These are phyloP conservation scores for Anomalospiza imberbis DNA, from an alignment of 2,797 vertebrate genomes.

Conservation along the genomic window DNA sequence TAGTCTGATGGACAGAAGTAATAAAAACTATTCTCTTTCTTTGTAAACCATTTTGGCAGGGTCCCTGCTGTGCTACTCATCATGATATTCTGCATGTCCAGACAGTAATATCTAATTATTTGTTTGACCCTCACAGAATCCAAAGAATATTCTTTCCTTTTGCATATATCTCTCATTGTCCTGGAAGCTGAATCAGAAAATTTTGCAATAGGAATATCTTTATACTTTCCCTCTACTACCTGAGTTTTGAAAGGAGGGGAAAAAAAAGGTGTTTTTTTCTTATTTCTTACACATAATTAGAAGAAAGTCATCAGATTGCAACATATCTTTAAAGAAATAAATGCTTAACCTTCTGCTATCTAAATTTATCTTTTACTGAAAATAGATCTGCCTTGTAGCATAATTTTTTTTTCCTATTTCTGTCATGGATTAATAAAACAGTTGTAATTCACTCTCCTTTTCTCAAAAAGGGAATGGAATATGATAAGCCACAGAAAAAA, in stretches of 20 bases:
- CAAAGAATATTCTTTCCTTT: not conserved
- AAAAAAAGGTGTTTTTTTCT: not conserved
- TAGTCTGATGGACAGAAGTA: not conserved
- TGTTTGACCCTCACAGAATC: not conserved
- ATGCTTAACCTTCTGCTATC: not conserved
- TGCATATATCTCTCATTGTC: not conserved
- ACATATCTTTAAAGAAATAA: not conserved
- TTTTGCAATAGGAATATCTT: not conserved
- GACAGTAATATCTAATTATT: not conserved
- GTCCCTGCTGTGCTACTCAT: not conserved
- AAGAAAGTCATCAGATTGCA: not conserved
- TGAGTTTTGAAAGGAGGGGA: not conserved
- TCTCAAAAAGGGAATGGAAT: not conserved
- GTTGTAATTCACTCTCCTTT: not conserved
- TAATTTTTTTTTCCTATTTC: not conserved
- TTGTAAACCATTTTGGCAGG: not conserved
- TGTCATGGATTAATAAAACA: not conserved
- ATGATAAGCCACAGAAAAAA: not conserved
- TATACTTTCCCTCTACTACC: not conserved
- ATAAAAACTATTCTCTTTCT: not conserved
- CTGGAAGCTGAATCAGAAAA: not conserved
- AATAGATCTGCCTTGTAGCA: not conserved
- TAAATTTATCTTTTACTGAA: not conserved
- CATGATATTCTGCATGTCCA: not conserved
- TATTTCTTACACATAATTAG: not conserved